Conservation (phyloP, 2,113 vertebrate genomes). For the Eira barbara region DNA sequence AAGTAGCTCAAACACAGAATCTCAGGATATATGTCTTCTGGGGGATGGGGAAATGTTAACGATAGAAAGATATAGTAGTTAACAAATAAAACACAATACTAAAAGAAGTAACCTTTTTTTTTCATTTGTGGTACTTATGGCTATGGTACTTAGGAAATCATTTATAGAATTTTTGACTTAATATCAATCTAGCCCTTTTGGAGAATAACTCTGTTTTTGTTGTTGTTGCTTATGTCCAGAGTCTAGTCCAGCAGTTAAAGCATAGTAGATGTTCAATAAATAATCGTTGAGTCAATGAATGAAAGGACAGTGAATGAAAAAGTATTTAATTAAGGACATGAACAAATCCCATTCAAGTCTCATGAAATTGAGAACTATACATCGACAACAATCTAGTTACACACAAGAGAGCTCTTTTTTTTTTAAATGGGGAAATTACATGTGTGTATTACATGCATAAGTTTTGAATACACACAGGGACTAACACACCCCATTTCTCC, state of each 20-base stretch:
- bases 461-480: neutral
- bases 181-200: neutral
- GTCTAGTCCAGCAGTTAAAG: neutral
- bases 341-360: neutral
- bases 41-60: neutral
- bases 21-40: neutral
- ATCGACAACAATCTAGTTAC: constrained; percentile 4
- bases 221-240: neutral
- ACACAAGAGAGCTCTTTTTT: neutral
- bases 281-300: neutral
- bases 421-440: neutral
- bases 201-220: neutral
- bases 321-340: neutral
- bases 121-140: neutral
- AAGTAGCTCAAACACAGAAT: neutral
- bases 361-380: neutral
- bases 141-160: neutral
- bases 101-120: neutral
- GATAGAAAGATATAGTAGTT: neutral
- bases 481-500: neutral
- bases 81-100: neutral
- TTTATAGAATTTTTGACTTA: neutral
- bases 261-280: neutral
- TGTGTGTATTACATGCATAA: neutral
- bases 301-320: neutral